Evolutionary conservation across 2,113 vertebrate genomes (phyloP).

Genomic region (Acanthisitta chloris): DNA sequence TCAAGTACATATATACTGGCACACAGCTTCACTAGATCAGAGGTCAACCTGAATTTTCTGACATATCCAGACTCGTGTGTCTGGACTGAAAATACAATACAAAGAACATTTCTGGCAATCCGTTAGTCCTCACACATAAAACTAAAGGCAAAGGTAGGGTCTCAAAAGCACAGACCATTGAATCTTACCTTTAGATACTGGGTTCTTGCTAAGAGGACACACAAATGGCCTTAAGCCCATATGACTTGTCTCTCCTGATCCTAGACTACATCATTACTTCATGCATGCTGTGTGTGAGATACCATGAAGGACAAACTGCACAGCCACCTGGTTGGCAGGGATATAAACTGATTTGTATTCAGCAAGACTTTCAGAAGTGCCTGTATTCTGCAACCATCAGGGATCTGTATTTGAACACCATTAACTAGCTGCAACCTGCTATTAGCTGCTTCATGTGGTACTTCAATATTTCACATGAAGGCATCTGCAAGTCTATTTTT

Average conservation of each 20-base stretch:
- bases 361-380: neutral
- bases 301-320: neutral
- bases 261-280: neutral
- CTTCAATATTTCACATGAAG: neutral
- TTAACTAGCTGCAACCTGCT: neutral
- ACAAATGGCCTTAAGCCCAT: neutral
- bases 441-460: neutral
- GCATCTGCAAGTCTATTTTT: neutral
- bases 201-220: neutral
- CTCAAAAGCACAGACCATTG: neutral
- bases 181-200: neutral
- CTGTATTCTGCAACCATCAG: neutral
- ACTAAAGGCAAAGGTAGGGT: neutral
- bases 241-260: neutral
- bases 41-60: conserved; percentile 13
- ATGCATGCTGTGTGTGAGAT: neutral
- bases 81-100: neutral
- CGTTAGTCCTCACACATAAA: neutral
- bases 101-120: neutral
- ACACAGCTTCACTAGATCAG: neutral
- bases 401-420: neutral
- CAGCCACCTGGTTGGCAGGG: neutral
- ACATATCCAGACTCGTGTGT: neutral
- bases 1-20: neutral
- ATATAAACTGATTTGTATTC: neutral